A percentile compares a stretch with the other conserved stretches of the same genome.
Conservation (phyloP, 2,888 invertebrate genomes). For the Cephus pulcher region DNA sequence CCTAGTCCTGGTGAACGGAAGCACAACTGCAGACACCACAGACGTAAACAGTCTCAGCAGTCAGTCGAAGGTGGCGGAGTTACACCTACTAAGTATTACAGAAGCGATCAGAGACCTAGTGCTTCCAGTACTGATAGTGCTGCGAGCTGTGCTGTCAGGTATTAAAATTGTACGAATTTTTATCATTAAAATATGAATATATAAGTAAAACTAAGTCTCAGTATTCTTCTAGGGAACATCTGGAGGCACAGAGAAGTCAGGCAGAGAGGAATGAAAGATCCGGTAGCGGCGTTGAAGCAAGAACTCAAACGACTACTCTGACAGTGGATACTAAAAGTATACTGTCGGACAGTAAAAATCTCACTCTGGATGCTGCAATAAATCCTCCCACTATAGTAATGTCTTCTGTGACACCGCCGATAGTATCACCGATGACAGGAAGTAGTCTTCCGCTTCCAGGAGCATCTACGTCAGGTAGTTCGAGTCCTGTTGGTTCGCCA, state of each 20-base stretch:
- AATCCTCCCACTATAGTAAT: slow-evolving; percentile 83
- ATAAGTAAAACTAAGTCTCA: not conserved
- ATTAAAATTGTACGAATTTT: not conserved
- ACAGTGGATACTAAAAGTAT: slow-evolving; percentile 27
- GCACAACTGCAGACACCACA: slow-evolving; percentile 60
- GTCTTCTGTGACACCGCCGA: slow-evolving; percentile 85
- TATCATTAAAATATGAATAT: not conserved
- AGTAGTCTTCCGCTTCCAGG: slow-evolving; percentile 65
- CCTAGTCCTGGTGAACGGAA: slow-evolving; percentile 53
- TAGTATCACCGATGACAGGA: slow-evolving; percentile 79
- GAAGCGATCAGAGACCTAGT: slow-evolving; percentile 77
- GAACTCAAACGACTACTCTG: slow-evolving; percentile 66
- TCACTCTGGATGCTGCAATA: slow-evolving; percentile 52
- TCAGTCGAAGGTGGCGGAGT: slow-evolving; percentile 52
- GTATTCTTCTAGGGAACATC: slow-evolving; percentile 51
- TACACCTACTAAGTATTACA: slow-evolving; percentile 68
- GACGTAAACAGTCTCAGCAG: slow-evolving; percentile 62
- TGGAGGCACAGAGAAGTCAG: slow-evolving; percentile 51
- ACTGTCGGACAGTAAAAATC: slow-evolving; percentile 31
- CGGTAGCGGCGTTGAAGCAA: slow-evolving; percentile 61
- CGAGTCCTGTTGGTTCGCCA: slow-evolving; percentile 62
- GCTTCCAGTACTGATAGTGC: slow-evolving; percentile 74
- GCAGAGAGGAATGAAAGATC: slow-evolving; percentile 50
- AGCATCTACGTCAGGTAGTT: slow-evolving; percentile 68
- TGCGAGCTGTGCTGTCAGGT: slow-evolving; percentile 59